Conservation (phyloP, 2,888 invertebrate species). For the Xestia rhomboidea region DNA sequence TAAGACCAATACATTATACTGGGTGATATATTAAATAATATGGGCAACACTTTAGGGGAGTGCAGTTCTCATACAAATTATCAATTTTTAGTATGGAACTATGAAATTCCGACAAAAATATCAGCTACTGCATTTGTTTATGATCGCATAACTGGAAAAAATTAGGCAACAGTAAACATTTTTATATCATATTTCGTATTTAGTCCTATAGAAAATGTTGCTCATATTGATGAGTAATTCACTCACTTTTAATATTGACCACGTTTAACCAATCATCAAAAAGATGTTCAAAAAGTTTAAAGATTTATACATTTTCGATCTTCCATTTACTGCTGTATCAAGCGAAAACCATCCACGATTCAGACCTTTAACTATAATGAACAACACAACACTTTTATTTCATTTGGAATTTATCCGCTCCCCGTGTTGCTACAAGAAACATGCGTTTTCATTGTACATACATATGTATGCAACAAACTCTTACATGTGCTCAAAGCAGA, state of each 20-base stretch:
- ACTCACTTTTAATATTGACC: background rate
- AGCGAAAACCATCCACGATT: background rate
- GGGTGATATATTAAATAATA: background rate
- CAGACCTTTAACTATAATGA: conserved; percentile 1
- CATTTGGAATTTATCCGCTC: conserved; percentile 40
- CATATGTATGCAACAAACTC: conserved; percentile 52
- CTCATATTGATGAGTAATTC: background rate
- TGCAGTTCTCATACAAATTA: background rate
- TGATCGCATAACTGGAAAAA: background rate
- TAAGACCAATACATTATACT: background rate
- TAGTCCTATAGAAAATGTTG: background rate
- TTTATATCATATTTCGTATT: background rate
- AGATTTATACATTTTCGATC: background rate
- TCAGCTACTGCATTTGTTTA: background rate
- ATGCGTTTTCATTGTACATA: conserved; percentile 46
- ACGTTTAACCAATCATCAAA: background rate
- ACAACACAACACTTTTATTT: conserved; percentile 43
- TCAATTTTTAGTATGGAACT: background rate
- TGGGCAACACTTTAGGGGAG: background rate
- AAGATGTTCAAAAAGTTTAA: background rate
- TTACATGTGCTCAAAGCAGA: conserved; percentile 51
- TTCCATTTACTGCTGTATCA: background rate
- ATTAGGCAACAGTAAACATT: background rate
- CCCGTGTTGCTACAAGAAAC: conserved; percentile 43
- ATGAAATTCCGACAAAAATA: background rate